Base-by-base conservation (phyloP, 2,797 vertebrate species). In the Brachymystax lenok region DNA sequence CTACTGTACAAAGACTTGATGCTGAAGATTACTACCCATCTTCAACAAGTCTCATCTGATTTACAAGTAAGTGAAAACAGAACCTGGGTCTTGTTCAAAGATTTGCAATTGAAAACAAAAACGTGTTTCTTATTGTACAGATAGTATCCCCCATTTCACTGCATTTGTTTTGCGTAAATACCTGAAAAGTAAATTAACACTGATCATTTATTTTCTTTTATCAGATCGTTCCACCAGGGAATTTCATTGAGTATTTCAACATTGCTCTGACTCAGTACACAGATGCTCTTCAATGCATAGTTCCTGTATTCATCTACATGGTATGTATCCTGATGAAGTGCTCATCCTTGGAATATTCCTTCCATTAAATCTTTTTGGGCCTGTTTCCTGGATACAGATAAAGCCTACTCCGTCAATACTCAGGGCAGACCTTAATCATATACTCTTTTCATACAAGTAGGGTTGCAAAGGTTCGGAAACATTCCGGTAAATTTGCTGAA, bases 291-390 rank as follows among this genome's bases (percentile, higher is more conserved):
- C 97, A 99, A 88, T 99, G 98, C 91, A 98, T 99, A 85, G 96
- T 99, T 92, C 97, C 98, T 83, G 97, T 99, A 78, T 99, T 99
- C 91, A 97, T 99, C 93, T 99, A 99, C 92, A 96, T 99, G 97
- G 98, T 99, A 94, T 90, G 96, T 91, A 46, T 72, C 2, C 7
- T 46, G 21, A 46, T 54, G 21, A 46, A 46, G 40, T 46, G 10
- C 3, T 46, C 40, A 46, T 46, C 40, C 8, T 46, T 46, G 8
- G 40, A 35, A 71, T 63, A 59, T 17, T 7, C 8, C 8, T 69
- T 40, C 40, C 17, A 40, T 21, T 8, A n/a, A 19, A 27, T n/a
- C 10, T 64, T 2, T 68, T 17, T 17, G 1, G 16, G 4, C 13
- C 19, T 17, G 35, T 71, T 71, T 40, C 24, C 50, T 0, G 17